Evolutionary conservation across 92 coral and sea anemone genomes (phyloP), one percentile per base, ranked within the genome.

Genomic region (Meandrina meandrites): DNA sequence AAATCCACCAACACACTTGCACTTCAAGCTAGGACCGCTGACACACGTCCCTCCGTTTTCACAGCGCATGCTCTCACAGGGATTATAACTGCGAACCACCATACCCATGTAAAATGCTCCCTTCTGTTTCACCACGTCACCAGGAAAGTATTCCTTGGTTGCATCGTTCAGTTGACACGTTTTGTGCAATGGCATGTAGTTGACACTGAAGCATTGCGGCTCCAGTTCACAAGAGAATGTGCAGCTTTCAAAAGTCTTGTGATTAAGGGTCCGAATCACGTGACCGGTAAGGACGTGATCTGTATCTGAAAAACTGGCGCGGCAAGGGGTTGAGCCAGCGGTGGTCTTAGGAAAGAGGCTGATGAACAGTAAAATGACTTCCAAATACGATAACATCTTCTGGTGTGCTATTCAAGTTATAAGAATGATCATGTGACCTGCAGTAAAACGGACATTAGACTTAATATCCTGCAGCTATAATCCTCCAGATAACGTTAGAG

Each of bases 201-300:
- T 86, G 71, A 86, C 57, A 48, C 89, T 86, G 79, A 67, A 79
- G 79, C 89, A 86, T 18, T 70, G 84, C n/a, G 70, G 12, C 18
- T 86, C 89, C 57, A 79, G 70, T 47, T 86, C 89, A 54, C 89
- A 86, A 7, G 79, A 78, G 56, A 79, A 79, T 24, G 79, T 67
- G n/a, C 89, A 86, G 35, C 83, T 86, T 56, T 86, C 85, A 68
- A 86, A 86, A 54, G 79, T 9, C 37, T 68, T 50, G 79, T 35
- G 42, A 54, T 78, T 12, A 8, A 86, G 27, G 13, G 53, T 79
- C 70, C 30, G 68, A 8, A 78, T 32, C 71, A 72, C 79, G 77
- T 86, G 89, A 50, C 84, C 72, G 0, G 60, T 5, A 0, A 86
- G 89, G 28, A 67, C 79, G 62, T 37, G 77, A 48, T 58, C 50